phyloP scores from a whole-genome alignment of 2,797 vertebrate species.

The Tolypeutes matacus region DNA sequence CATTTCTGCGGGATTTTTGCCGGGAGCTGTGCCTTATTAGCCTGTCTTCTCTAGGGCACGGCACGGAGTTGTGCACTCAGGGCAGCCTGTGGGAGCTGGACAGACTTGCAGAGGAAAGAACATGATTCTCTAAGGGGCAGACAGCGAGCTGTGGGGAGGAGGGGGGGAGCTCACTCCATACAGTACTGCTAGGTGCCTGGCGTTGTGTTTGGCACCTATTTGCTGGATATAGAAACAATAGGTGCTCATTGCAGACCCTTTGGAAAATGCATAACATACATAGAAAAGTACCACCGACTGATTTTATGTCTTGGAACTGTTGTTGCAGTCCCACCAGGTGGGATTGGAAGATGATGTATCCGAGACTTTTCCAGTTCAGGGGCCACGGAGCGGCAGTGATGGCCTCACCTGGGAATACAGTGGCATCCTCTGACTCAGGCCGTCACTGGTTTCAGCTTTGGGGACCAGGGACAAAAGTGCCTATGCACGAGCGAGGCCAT shows the following conservation, averaged over 20 bases:
- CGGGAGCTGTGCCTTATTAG: no score
- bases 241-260: not conserved
- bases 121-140: no score
- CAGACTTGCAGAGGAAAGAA: no score
- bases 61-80: no score
- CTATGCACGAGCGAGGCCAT: not conserved
- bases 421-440: not conserved
- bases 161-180: no score
- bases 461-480: no score
- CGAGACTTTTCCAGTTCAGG: not conserved
- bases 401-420: accelerated
- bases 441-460: no score
- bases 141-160: not conserved
- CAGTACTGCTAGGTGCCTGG: accelerated
- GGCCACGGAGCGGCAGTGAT: not conserved
- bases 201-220: accelerated
- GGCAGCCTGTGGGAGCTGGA: no score
- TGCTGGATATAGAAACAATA: not conserved
- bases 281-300: no score
- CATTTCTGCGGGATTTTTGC: no score
- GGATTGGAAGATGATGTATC: accelerated
- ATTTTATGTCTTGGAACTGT: no score
- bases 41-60: no score
- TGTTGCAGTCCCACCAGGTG: accelerated
- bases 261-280: accelerated